Evolutionary conservation across 2,797 vertebrate genomes (phyloP), one percentile per base, ranked within the genome.

Genomic region (Coregonus sp.): DNA sequence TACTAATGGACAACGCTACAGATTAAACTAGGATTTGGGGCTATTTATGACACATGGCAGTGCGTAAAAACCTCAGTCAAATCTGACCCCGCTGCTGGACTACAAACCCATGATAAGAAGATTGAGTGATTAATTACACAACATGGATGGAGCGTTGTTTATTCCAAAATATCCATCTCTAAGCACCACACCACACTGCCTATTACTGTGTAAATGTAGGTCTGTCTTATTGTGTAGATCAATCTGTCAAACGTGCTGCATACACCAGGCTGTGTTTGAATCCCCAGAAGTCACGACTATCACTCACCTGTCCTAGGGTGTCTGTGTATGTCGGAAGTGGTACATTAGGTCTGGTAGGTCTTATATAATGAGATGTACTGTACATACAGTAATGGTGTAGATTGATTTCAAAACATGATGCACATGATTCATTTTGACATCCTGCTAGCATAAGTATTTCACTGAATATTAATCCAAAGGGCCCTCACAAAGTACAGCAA

Each of bases 381-480:
- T 75, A 82, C 78, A 85, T 76, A 59, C 29, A n/a, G 31, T 37
- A 61, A 18, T 74, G 72, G 76, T 77, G 73, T 29, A 82, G 70
- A 86, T 86, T 81, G 80, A 52, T 63, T 74, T 81, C 70, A 66
- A 81, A 85, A 86, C 79, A 75, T 20, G 20, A 37, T 40, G 7
- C 75, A 72, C 74, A 86, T 88, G 86, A 87, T 90, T 90, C 82
- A 87, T 82, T 66, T 82, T 75, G 75, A 71, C 77, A 78, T 75
- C 75, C 79, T 77, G 83, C 84, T 78, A 76, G 81, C 67, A 80
- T 76, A 82, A 80, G 81, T 77, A 72, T 78, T 76, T 70, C 81
- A 74, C 87, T 88, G 78, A 88, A 88, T 89, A 86, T 86, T 78
- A 85, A 86, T 86, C 67, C 67, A 33, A 77, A 35, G 59, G 54